Evolutionary conservation across 2,113 vertebrate species (phyloP).

Genomic region (Nesogale talazaci): DNA sequence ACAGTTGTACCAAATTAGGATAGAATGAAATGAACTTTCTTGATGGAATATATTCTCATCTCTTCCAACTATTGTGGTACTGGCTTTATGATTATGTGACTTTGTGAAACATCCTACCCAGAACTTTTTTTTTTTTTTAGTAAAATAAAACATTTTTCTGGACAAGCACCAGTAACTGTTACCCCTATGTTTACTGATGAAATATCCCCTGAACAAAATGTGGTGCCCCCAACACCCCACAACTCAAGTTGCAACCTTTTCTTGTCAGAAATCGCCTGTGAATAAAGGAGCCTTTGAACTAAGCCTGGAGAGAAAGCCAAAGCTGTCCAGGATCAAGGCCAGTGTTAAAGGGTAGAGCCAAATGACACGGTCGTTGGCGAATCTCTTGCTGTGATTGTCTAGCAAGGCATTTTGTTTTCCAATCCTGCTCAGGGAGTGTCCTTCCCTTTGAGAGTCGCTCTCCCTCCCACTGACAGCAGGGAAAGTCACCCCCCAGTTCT

Average conservation of each 20-base stretch:
- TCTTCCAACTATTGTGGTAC: not conserved
- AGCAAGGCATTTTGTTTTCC: conserved; percentile 35
- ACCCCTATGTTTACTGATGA: not conserved
- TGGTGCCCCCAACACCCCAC: not conserved
- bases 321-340: not conserved
- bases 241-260: not conserved
- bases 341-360: not conserved
- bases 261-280: not conserved
- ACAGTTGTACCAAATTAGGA: not conserved
- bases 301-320: not conserved
- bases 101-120: conserved; percentile 26
- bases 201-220: not conserved
- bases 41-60: not conserved
- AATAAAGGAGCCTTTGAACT: not conserved
- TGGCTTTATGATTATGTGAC: conserved; percentile 15
- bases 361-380: not conserved
- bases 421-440: not conserved
- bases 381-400: not conserved
- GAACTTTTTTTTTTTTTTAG: not conserved
- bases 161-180: not conserved
- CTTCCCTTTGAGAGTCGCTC: conserved; percentile 38
- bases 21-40: conserved; percentile 24
- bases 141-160: conserved; percentile 32
- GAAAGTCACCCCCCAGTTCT: conserved; percentile 50
- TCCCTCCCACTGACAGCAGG: conserved; percentile 52